Conservation (phyloP, 2,888 invertebrate species). For the Ischnus inquisitorius region DNA sequence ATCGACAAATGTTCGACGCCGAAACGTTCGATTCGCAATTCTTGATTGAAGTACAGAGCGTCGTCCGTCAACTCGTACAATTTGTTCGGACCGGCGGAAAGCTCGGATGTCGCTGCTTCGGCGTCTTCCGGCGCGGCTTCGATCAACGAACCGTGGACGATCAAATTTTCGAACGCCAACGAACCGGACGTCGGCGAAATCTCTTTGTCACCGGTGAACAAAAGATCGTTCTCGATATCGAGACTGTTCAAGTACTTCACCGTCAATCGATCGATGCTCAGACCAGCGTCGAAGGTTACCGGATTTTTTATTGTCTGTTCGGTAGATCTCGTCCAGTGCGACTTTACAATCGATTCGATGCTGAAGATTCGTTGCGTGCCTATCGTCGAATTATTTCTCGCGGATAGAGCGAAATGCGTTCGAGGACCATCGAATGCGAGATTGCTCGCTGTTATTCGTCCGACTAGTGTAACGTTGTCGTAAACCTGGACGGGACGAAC, state of each 20-base stretch:
- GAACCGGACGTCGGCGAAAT: constrained; percentile 66
- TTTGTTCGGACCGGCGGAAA: neutral
- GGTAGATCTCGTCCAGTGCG: constrained; percentile 79
- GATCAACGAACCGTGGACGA: constrained; percentile 67
- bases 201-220: constrained; percentile 73
- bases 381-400: neutral
- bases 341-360: constrained; percentile 64
- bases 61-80: constrained; percentile 67
- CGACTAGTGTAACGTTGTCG: constrained; percentile 74
- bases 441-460: constrained; percentile 73
- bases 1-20: constrained; percentile 70
- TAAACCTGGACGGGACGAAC: constrained; percentile 75
- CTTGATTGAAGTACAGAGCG: constrained; percentile 65
- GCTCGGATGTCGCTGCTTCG: too few species aligned
- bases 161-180: constrained; percentile 74
- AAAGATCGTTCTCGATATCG: constrained; percentile 72
- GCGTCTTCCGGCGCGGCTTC: constrained; percentile 10
- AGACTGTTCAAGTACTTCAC: constrained; percentile 76
- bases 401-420: constrained; percentile 10
- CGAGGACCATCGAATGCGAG: constrained; percentile 62
- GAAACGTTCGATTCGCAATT: constrained; percentile 70
- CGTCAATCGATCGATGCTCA: constrained; percentile 75
- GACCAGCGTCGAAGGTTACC: constrained; percentile 72
- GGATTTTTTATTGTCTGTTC: constrained; percentile 73
- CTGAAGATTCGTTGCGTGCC: neutral